phyloP scores from a whole-genome alignment of 2,888 invertebrate species.

The Caenorhabditis becei region DNA sequence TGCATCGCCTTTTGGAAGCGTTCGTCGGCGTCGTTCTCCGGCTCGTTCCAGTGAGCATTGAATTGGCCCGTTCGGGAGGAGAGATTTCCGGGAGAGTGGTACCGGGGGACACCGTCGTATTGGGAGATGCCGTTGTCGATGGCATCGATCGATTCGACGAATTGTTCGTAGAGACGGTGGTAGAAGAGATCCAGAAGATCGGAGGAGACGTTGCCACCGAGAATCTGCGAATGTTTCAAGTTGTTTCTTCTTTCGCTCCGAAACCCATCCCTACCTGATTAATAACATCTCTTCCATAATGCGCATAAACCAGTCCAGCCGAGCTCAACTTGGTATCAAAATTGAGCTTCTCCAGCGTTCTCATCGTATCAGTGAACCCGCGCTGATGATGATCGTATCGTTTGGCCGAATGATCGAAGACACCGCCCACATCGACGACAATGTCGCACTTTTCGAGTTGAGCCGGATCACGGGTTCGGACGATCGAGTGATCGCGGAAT shows the following conservation, averaged over 20 bases:
- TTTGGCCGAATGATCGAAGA: slow-evolving; percentile 88
- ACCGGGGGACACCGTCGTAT: slow-evolving; percentile 77
- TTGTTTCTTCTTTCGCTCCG: background rate
- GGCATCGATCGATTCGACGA: slow-evolving; percentile 95
- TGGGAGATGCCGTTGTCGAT: slow-evolving; percentile 94
- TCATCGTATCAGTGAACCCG: slow-evolving; percentile 83
- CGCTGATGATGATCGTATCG: slow-evolving; percentile 96
- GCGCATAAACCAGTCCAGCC: slow-evolving; percentile 91
- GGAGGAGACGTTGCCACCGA: slow-evolving; percentile 45
- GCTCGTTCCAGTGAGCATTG: slow-evolving; percentile 90
- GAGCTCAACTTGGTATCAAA: slow-evolving; percentile 89
- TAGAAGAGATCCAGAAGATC: slow-evolving; percentile 81
- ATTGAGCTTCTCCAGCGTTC: slow-evolving; percentile 69
- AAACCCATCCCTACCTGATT: slow-evolving; percentile 36
- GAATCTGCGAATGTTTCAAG: slow-evolving; percentile 53
- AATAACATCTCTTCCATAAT: slow-evolving; percentile 91
- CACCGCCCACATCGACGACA: slow-evolving; percentile 94
- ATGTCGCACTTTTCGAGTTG: slow-evolving; percentile 90
- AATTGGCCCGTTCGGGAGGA: slow-evolving; percentile 86
- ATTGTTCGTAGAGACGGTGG: slow-evolving; percentile 88
- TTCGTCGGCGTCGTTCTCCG: slow-evolving; percentile 84
- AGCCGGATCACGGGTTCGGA: slow-evolving; percentile 84
- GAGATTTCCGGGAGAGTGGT: slow-evolving; percentile 73
- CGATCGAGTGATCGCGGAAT: slow-evolving; percentile 87
- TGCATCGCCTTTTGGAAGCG: slow-evolving; percentile 82